phyloP scores from a whole-genome alignment of 2,797 vertebrate species.

The Cygnus olor region DNA sequence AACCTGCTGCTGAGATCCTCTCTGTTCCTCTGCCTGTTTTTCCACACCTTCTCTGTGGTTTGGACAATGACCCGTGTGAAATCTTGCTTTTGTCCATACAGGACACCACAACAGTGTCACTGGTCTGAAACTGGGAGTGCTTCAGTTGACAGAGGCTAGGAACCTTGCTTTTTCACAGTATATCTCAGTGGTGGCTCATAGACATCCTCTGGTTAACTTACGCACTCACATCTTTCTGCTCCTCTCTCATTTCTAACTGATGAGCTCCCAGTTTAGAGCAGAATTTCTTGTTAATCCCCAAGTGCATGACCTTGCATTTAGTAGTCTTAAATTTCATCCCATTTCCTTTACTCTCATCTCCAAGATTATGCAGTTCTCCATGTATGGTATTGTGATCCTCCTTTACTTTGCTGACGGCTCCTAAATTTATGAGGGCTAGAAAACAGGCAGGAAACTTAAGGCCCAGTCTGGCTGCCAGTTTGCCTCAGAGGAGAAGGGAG shows the following conservation, averaged over 20 bases:
- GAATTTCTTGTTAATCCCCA: slow-evolving; percentile 73
- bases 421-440: slow-evolving; percentile 63
- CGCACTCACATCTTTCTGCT: slow-evolving; percentile 53
- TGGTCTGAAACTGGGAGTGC: slow-evolving; percentile 1
- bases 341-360: slow-evolving; percentile 68
- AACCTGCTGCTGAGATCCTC: neutral
- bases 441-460: slow-evolving; percentile 55
- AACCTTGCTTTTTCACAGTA: neutral
- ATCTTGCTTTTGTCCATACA: neutral
- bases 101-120: neutral
- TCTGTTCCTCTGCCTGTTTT: neutral
- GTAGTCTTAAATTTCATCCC: slow-evolving; percentile 74
- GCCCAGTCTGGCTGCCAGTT: slow-evolving; percentile 15
- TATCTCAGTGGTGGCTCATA: neutral
- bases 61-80: neutral
- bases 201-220: slow-evolving; percentile 49
- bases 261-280: slow-evolving; percentile 70
- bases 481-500: neutral
- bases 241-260: slow-evolving; percentile 53
- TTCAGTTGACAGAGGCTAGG: neutral
- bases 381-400: slow-evolving; percentile 71
- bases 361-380: slow-evolving; percentile 70
- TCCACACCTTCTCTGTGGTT: neutral
- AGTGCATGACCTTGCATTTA: slow-evolving; percentile 75
- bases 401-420: slow-evolving; percentile 69